Conservation (phyloP, 2,888 invertebrate genomes). For the Aricia artaxerxes region DNA sequence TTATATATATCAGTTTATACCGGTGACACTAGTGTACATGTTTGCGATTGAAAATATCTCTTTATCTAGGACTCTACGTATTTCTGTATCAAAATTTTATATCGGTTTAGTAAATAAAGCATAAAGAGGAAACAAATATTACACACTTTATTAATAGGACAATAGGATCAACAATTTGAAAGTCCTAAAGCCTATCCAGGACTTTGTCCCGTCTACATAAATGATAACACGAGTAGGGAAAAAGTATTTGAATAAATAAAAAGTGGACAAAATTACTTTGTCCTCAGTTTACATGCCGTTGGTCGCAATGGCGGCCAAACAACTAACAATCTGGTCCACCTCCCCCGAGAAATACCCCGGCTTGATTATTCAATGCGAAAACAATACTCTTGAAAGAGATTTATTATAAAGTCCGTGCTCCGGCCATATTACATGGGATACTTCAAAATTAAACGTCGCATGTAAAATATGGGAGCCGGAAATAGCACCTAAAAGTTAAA, state of each 20-base stretch:
- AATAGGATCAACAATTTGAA: not conserved
- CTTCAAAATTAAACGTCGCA: conserved; percentile 2
- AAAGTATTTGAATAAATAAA: conserved; percentile 11
- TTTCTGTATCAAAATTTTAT: no score
- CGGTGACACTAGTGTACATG: no score
- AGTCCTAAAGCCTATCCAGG: not conserved
- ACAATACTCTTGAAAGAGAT: not conserved
- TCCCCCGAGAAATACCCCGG: conserved; percentile 6
- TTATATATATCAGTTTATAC: no score
- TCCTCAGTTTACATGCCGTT: not conserved
- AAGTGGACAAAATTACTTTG: conserved; percentile 9
- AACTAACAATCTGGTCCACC: conserved; percentile 2
- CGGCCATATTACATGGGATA: not conserved
- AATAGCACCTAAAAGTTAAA: conserved; percentile 28
- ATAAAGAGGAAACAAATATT: no score
- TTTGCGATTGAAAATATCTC: no score
- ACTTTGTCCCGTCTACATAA: not conserved
- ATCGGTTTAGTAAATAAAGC: no score
- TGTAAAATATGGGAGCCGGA: conserved; percentile 27
- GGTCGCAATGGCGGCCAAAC: not conserved
- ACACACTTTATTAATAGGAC: no score
- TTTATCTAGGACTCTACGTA: no score
- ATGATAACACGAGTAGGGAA: not conserved
- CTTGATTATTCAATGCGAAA: conserved; percentile 16
- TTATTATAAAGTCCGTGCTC: not conserved